Percentiles rank a stretch among this genome's conserved stretches.
These are phyloP conservation scores for Camponotus floridanus DNA, from an alignment of 1,140 invertebrate species.

Conservation along the genomic window DNA sequence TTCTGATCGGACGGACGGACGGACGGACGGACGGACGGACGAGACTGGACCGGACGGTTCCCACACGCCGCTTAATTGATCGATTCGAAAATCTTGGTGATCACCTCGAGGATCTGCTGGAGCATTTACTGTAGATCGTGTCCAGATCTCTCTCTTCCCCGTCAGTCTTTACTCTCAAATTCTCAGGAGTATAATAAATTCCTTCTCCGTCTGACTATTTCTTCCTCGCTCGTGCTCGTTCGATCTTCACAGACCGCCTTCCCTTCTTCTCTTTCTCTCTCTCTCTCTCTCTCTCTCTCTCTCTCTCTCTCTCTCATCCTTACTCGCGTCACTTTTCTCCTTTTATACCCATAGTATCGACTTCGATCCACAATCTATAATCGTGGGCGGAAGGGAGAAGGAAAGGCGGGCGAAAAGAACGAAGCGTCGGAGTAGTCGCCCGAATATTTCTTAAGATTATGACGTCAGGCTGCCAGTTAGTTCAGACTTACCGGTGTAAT, in stretches of 20 bases:
- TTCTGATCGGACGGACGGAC: conserved; percentile 81
- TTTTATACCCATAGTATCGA: conserved; percentile 7
- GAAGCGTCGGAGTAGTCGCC: conserved; percentile 69
- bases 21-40: conserved; percentile 78
- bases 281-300: background rate
- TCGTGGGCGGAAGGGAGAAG: conserved; percentile 51
- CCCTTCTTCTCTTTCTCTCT: background rate
- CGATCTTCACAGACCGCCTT: conserved; percentile 21
- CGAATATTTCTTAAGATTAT: conserved; percentile 86
- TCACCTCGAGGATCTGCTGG: conserved; percentile 81
- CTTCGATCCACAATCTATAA: conserved; percentile 55
- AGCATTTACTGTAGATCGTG: conserved; percentile 77
- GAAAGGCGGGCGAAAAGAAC: conserved; percentile 64
- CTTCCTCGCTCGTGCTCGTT: conserved; percentile 40
- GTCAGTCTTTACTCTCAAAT: conserved; percentile 57
- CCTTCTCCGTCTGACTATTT: conserved; percentile 38
- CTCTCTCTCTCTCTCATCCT: background rate
- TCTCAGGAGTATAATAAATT: conserved; percentile 73
- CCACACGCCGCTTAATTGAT: conserved; percentile 86
- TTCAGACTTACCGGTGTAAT: conserved; percentile 85
- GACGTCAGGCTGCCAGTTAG: conserved; percentile 85
- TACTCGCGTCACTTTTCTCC: conserved; percentile 30
- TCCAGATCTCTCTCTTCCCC: conserved; percentile 65
- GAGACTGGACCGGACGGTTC: conserved; percentile 81
- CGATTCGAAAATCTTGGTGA: conserved; percentile 86